Evolutionary conservation across 2,888 invertebrate genomes (phyloP).

Genomic region (Caenorhabditis angaria): DNA sequence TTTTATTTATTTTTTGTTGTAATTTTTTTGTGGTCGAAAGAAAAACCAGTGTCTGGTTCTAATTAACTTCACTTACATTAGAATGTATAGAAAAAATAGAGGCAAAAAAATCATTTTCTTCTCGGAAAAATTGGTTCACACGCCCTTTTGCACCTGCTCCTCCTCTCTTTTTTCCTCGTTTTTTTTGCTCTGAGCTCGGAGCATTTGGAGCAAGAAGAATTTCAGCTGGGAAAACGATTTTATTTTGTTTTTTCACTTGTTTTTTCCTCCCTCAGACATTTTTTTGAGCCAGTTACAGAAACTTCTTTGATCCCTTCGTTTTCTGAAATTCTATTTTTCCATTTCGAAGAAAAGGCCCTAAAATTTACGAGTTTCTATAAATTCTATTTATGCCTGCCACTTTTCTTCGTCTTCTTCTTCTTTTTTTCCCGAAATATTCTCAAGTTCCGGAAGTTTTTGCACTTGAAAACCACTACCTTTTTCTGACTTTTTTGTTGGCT

Average conservation of each 20-base stretch:
- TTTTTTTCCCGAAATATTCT: too few relatives aligned
- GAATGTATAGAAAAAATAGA: background rate
- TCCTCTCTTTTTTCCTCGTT: too few relatives aligned
- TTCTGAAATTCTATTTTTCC: too few relatives aligned
- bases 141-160: background rate
- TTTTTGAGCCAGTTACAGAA: background rate
- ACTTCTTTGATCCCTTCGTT: background rate
- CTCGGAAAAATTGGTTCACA: background rate
- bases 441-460: too few relatives aligned
- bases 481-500: too few relatives aligned
- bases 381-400: too few relatives aligned
- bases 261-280: background rate
- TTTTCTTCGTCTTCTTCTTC: too few relatives aligned
- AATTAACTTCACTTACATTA: background rate
- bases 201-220: too few relatives aligned
- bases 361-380: too few relatives aligned
- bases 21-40: background rate
- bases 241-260: background rate
- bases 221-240: background rate
- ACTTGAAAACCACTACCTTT: too few relatives aligned
- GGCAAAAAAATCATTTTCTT: background rate
- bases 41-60: background rate
- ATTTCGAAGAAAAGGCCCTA: too few relatives aligned
- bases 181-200: too few relatives aligned
- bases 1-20: background rate